A percentile compares a stretch with the other conserved stretches of the same genome.
Evolutionary conservation across 2,797 vertebrate species (phyloP).

Genomic region (Mormyrus proboscirostris): DNA sequence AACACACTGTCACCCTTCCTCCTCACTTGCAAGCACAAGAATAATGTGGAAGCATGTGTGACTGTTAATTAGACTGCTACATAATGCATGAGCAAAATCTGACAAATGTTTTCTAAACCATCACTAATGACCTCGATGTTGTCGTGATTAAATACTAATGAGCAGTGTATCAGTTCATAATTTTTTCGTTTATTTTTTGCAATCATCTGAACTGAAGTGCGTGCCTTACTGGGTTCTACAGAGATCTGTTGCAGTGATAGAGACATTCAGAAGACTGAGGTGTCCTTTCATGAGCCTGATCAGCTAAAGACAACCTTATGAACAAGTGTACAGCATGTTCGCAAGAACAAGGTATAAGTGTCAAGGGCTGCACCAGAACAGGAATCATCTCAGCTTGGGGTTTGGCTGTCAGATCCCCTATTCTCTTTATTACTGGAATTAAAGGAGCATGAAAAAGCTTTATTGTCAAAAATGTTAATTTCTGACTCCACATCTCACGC

Average conservation of each 20-base stretch:
- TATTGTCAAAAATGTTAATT: constrained; percentile 4
- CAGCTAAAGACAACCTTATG: not conserved
- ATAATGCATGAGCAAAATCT: constrained; percentile 15
- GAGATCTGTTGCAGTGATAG: not conserved
- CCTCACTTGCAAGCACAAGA: not conserved
- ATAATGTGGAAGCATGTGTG: not conserved
- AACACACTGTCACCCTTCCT: not conserved
- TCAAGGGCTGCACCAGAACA: not conserved
- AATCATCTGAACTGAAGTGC: constrained; percentile 20
- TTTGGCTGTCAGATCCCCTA: not conserved
- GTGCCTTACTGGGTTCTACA: constrained; percentile 1
- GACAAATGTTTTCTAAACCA: constrained; percentile 15
- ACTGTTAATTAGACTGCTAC: constrained; percentile 15
- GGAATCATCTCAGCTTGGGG: not conserved
- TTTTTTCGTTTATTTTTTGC: constrained; percentile 6
- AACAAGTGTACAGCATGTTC: not conserved
- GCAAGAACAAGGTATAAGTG: not conserved
- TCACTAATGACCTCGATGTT: constrained; percentile 19
- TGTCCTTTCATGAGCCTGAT: constrained; percentile 4
- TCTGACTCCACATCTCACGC: not conserved
- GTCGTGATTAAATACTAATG: constrained; percentile 24
- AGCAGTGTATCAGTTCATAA: constrained; percentile 19
- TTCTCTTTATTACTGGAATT: not conserved
- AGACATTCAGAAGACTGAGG: not conserved
- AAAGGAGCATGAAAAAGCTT: not conserved